These are phyloP conservation scores for Archaeoteleia sp. DNA, from an alignment of 2,888 invertebrate genomes.

Conservation along the genomic window DNA sequence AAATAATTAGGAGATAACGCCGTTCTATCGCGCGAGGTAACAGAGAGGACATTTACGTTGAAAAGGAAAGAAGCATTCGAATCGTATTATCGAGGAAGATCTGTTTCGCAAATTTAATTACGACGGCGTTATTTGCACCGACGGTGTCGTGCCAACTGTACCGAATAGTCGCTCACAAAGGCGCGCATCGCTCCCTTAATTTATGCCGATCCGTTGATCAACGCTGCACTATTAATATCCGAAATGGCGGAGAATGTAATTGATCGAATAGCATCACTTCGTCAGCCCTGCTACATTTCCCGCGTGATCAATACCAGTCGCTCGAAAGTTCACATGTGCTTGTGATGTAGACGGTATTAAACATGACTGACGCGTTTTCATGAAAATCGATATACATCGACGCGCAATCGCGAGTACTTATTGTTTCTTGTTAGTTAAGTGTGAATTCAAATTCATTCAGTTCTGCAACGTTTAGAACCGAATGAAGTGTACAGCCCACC, in stretches of 20 bases:
- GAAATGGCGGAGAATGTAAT: conserved; percentile 36
- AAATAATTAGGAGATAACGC: conserved; percentile 43
- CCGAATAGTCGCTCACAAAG: conserved; percentile 10
- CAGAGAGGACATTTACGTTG: conserved; percentile 15
- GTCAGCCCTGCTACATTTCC: conserved; percentile 35
- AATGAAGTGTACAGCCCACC: no score
- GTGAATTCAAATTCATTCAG: neutral
- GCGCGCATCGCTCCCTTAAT: conserved; percentile 34
- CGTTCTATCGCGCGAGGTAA: conserved; percentile 3
- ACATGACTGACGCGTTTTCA: conserved; percentile 21
- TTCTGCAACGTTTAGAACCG: no score
- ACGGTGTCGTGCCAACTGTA: conserved; percentile 1
- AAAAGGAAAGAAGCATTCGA: conserved; percentile 1
- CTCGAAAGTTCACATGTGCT: conserved; percentile 20
- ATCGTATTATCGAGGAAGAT: conserved; percentile 18
- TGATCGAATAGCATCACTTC: conserved; percentile 41
- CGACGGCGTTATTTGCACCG: conserved; percentile 16
- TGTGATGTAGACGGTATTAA: conserved; percentile 9
- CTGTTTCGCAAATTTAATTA: conserved; percentile 37
- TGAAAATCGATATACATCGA: conserved; percentile 26
- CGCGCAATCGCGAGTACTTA: conserved; percentile 14
- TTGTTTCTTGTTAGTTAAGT: conserved; percentile 13
- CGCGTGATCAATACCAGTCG: conserved; percentile 37
- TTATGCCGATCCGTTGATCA: conserved; percentile 45
- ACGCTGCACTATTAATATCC: conserved; percentile 35